Conservation (phyloP, 2,113 vertebrate species). For the Climacteris rufus region DNA sequence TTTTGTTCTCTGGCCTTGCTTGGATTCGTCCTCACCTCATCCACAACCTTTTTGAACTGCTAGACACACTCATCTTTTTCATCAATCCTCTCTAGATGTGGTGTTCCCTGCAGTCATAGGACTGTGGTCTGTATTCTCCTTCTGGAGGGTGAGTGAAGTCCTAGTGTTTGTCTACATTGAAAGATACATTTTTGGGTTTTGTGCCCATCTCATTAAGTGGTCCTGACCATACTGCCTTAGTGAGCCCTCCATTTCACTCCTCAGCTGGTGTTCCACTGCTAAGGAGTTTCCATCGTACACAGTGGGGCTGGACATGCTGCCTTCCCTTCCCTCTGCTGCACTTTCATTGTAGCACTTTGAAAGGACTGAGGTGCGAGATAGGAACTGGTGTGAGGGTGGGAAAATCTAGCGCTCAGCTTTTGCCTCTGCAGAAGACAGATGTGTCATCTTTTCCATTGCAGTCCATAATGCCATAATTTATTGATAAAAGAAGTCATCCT, state of each 20-base stretch:
- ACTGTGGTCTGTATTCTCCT: not conserved
- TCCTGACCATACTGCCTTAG: not conserved
- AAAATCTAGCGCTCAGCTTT: not conserved
- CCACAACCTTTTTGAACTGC: not conserved
- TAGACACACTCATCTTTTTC: not conserved
- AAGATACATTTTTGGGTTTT: not conserved
- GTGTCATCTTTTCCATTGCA: not conserved
- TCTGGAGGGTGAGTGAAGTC: not conserved
- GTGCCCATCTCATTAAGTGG: not conserved
- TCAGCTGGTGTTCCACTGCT: not conserved
- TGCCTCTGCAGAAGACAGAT: not conserved
- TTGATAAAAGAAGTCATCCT: not conserved
- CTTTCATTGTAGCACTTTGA: not conserved
- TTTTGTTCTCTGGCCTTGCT: slow-evolving; percentile 12
- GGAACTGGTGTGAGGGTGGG: not conserved
- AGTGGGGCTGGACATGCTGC: not conserved
- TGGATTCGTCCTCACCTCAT: not conserved
- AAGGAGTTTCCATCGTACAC: not conserved
- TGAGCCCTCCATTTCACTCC: not conserved
- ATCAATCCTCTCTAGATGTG: not conserved
- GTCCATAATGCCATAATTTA: not conserved
- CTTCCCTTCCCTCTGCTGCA: not conserved
- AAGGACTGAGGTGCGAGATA: not conserved
- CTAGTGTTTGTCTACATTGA: not conserved
- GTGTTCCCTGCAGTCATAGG: not conserved